These are phyloP conservation scores for Leptocoma aspasia DNA, from an alignment of 2,113 vertebrate genomes.

Conservation along the genomic window DNA sequence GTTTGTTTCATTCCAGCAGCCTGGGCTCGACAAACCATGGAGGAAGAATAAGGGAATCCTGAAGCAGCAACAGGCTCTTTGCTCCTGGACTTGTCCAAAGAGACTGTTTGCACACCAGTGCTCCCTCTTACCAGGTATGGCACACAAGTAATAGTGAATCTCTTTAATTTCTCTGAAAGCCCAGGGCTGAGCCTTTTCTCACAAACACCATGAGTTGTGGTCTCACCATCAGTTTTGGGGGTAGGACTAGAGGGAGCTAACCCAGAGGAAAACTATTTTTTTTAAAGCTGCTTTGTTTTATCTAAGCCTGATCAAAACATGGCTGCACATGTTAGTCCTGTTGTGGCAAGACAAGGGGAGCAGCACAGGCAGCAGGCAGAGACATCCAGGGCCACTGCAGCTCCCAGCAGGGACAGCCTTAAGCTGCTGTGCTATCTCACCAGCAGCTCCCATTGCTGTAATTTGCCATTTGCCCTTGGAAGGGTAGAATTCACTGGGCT, in stretches of 20 bases:
- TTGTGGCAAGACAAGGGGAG: neutral
- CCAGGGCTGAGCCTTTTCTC: neutral
- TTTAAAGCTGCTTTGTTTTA: neutral
- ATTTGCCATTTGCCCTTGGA: neutral
- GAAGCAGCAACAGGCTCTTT: neutral
- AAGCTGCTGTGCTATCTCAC: neutral
- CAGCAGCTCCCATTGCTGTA: neutral
- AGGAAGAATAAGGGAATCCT: neutral
- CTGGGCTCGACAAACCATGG: neutral
- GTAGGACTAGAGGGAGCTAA: neutral
- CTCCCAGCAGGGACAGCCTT: neutral
- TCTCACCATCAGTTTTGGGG: neutral
- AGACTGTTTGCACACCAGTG: neutral
- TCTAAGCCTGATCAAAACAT: neutral
- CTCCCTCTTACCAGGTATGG: neutral
- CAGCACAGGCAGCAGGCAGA: neutral
- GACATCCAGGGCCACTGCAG: neutral
- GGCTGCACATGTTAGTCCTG: neutral
- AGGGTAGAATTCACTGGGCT: neutral
- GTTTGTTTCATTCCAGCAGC: constrained; percentile 40
- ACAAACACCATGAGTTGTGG: neutral
- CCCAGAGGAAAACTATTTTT: no score
- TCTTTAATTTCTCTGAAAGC: neutral
- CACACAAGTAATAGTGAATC: neutral
- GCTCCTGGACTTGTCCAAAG: neutral